These are phyloP conservation scores for Pterostichus niger DNA, from an alignment of 2,888 invertebrate species.

Conservation along the genomic window DNA sequence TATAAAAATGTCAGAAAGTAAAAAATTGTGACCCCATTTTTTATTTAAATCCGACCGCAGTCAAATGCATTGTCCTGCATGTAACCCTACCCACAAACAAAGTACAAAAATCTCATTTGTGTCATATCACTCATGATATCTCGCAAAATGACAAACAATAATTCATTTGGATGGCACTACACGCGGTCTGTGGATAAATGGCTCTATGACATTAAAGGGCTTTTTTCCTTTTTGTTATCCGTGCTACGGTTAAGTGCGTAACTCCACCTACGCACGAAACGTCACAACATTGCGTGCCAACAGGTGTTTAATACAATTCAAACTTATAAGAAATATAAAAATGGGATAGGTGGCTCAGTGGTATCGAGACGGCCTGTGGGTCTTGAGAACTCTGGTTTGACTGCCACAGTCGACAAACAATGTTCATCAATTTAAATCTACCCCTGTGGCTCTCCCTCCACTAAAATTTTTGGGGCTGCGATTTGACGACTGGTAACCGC, in stretches of 20 bases:
- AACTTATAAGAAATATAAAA: not conserved
- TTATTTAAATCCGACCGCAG: no score
- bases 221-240: slow-evolving; percentile 21
- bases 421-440: no score
- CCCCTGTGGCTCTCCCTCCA: no score
- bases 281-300: slow-evolving; percentile 8
- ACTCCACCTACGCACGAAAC: slow-evolving; percentile 1
- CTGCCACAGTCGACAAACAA: no score
- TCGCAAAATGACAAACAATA: slow-evolving; percentile 24
- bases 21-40: no score
- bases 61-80: not conserved
- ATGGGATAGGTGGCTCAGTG: no score
- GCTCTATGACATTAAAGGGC: not conserved
- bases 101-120: slow-evolving; percentile 2
- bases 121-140: not conserved
- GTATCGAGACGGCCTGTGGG: no score
- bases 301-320: slow-evolving; percentile 22
- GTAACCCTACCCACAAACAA: not conserved
- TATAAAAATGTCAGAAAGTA: no score
- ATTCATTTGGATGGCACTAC: slow-evolving; percentile 13
- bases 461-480: no score
- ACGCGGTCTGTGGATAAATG: not conserved
- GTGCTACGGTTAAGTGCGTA: not conserved
- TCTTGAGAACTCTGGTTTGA: no score
- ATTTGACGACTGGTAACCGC: no score